Conservation (phyloP, 1,140 invertebrate genomes). For the Cylas formicarius region DNA sequence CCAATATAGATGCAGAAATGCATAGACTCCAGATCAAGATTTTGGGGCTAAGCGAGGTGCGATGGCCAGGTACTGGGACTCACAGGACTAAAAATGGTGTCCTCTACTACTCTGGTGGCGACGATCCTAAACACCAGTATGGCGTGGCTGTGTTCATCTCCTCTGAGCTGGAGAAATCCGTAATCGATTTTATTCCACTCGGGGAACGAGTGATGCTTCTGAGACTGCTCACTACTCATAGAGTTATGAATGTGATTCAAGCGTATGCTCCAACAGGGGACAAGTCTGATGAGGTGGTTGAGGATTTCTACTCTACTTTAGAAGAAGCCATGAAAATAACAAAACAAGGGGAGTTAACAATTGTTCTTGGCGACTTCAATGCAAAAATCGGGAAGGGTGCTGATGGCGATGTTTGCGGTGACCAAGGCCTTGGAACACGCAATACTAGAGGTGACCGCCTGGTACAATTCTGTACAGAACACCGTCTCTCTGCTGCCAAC, state of each 20-base stretch:
- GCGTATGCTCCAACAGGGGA: conserved; percentile 32
- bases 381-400: conserved; percentile 23
- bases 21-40: conserved; percentile 16
- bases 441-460: conserved; percentile 34
- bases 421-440: conserved; percentile 27
- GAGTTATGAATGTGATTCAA: conserved; percentile 32
- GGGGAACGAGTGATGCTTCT: conserved; percentile 23
- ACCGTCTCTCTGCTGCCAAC: conserved; percentile 31
- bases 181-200: conserved; percentile 10
- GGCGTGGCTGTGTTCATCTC: conserved; percentile 21
- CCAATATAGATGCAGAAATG: conserved; percentile 17
- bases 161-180: conserved; percentile 6
- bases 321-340: conserved; percentile 16
- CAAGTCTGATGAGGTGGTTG: conserved; percentile 18
- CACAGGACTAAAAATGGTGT: conserved; percentile 7
- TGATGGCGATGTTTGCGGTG: conserved; percentile 2
- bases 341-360: conserved; percentile 24
- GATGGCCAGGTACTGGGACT: conserved; percentile 8
- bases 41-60: conserved; percentile 12
- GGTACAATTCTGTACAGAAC: conserved; percentile 33
- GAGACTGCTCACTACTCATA: conserved; percentile 20
- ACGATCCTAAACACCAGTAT: conserved; percentile 12
- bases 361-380: conserved; percentile 31
- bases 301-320: conserved; percentile 24
- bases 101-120: conserved; percentile 14